Evolutionary conservation across 2,797 vertebrate genomes (phyloP), one percentile per base, ranked within the genome.

Genomic region (Microcaecilia unicolor): DNA sequence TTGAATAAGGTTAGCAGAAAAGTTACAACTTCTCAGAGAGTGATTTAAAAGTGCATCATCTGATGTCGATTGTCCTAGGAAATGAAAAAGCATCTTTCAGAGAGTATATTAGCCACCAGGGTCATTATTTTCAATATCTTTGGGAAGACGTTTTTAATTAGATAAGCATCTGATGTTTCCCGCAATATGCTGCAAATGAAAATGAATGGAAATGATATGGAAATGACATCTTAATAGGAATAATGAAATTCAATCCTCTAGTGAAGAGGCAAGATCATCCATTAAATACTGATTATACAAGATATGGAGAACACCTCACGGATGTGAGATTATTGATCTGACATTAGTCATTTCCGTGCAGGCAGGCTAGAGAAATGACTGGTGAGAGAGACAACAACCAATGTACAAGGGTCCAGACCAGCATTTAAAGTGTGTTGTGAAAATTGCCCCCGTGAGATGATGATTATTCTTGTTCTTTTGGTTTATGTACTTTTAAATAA

Each of bases 231-330:
- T 62, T 63, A 56, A 60, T 59, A 54, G 48, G 27, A 62, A 61
- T 57, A 57, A 64, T 55, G 54, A 70, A 67, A 61, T 47, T 34
- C 34, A 72, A 70, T 30, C 34, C 41, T 37, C 54, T 58, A 57
- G 43, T 31, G 43, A 48, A 66, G 38, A 21, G 28, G 41, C n/a
- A 27, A 23, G 36, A 33, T 63, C 74, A 68, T 48, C 26, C 37
- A 56, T 56, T 69, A 69, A 7, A 15, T 39, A 22, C 37, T 41
- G 39, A 51, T 73, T 66, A 67, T 67, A 76, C 65, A 53, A 64
- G 46, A 55, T 51, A 48, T 61, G 82, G n/a, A n/a, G n/a, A 81
- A 65, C 52, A 57, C 41, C 55, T 67, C 22, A 70, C 75, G 54
- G 66, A 72, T 55, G 54, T 37, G 48, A 59, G 14, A 61, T 70